These are phyloP conservation scores for Hypolimnas misippus DNA, from an alignment of 2,888 invertebrate species.

Conservation along the genomic window DNA sequence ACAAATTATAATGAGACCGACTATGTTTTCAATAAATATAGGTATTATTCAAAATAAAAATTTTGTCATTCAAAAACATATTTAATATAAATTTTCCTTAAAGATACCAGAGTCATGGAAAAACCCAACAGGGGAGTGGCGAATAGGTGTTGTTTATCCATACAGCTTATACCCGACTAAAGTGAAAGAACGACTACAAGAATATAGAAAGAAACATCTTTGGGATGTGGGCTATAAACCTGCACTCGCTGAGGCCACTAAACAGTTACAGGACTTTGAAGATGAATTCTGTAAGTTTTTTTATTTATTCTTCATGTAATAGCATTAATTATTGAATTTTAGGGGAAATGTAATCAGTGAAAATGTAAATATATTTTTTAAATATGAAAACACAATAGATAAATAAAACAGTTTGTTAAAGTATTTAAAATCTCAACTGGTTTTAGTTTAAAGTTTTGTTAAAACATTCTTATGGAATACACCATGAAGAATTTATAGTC, in stretches of 20 bases:
- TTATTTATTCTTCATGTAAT: neutral
- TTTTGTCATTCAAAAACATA: neutral
- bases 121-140: constrained; percentile 93
- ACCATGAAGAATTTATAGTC: too few species aligned
- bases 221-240: constrained; percentile 95
- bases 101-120: constrained; percentile 92
- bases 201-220: constrained; percentile 89
- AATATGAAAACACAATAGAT: too few species aligned
- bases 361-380: too few species aligned
- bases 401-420: too few species aligned
- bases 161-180: constrained; percentile 94
- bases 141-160: constrained; percentile 93
- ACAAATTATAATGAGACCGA: too few species aligned
- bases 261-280: constrained; percentile 91
- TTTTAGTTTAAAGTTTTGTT: too few species aligned
- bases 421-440: too few species aligned
- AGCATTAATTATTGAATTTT: neutral
- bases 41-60: too few species aligned
- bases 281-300: constrained; percentile 79
- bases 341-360: too few species aligned
- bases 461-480: too few species aligned
- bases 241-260: constrained; percentile 90
- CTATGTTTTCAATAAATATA: too few species aligned
- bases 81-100: neutral
- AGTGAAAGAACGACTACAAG: constrained; percentile 91